A percentile compares a stretch with the other conserved stretches of the same genome.
Conservation (phyloP, 2,797 vertebrate genomes). For the Clarias platycephalus region DNA sequence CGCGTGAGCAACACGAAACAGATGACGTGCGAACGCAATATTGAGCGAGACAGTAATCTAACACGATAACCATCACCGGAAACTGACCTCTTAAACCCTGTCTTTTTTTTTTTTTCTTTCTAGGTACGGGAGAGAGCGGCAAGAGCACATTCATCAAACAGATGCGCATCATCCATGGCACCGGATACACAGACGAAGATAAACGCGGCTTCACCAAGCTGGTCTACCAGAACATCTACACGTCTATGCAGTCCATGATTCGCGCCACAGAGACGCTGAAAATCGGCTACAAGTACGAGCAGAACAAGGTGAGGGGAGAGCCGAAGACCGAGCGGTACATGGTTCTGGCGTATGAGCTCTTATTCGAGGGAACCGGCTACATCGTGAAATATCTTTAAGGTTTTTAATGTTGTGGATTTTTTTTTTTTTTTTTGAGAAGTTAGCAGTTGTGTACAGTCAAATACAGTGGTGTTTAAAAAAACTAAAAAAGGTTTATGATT, state of each 20-base stretch:
- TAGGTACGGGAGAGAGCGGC: constrained; percentile 96
- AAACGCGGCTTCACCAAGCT: constrained; percentile 95
- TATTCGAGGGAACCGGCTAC: background rate
- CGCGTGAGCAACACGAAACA: background rate
- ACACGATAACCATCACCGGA: background rate
- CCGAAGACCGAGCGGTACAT: accelerated
- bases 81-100: constrained; percentile 9
- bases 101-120: background rate
- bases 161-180: constrained; percentile 98
- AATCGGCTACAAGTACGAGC: constrained; percentile 91
- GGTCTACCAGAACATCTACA: constrained; percentile 99
- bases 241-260: constrained; percentile 99
- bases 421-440: background rate
- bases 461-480: background rate
- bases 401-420: background rate
- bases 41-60: background rate
- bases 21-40: background rate
- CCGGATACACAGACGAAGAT: constrained; percentile 97
- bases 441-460: no score
- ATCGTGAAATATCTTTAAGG: background rate
- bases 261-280: constrained; percentile 93
- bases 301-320: constrained; percentile 85
- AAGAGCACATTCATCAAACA: constrained; percentile 99
- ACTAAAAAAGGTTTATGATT: background rate
- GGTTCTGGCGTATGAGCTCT: no score